Evolutionary conservation across 2,113 vertebrate species (phyloP).

Genomic region (Jacana jacana): DNA sequence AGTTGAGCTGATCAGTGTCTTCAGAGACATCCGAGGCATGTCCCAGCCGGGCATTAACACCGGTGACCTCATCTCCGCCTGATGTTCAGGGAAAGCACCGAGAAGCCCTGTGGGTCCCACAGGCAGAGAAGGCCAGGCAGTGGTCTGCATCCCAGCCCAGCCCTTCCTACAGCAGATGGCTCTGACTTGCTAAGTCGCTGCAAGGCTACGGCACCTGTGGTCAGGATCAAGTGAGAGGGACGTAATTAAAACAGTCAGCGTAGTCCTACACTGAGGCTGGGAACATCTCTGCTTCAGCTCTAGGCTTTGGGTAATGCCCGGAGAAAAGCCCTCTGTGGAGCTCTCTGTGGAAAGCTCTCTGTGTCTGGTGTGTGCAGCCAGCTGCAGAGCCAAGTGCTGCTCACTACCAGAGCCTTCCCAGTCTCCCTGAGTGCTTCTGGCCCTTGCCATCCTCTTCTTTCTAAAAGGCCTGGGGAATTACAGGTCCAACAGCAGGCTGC

Average conservation of each 20-base stretch:
- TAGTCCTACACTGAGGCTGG: neutral
- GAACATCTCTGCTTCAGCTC: neutral
- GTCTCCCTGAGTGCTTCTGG: neutral
- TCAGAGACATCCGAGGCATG: neutral
- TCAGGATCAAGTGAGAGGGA: neutral
- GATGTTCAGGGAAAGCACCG: neutral
- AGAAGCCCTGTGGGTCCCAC: neutral
- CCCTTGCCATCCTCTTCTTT: neutral
- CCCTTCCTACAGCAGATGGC: neutral
- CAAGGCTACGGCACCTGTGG: neutral
- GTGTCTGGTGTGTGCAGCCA: fast-evolving
- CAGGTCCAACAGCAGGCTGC: neutral
- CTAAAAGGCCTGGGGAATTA: neutral
- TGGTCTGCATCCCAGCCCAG: neutral
- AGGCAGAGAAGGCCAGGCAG: neutral
- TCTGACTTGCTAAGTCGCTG: neutral
- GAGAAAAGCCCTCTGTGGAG: neutral
- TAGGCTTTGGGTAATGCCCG: neutral
- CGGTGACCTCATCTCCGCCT: fast-evolving
- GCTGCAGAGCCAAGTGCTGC: neutral
- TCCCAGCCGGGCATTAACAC: neutral
- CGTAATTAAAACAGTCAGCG: fast-evolving
- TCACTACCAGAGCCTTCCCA: neutral
- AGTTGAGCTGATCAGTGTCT: neutral
- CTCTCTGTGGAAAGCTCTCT: neutral